These are phyloP conservation scores for Cynodonichthys magdalenae DNA, from an alignment of 2,797 vertebrate species.

Conservation along the genomic window DNA sequence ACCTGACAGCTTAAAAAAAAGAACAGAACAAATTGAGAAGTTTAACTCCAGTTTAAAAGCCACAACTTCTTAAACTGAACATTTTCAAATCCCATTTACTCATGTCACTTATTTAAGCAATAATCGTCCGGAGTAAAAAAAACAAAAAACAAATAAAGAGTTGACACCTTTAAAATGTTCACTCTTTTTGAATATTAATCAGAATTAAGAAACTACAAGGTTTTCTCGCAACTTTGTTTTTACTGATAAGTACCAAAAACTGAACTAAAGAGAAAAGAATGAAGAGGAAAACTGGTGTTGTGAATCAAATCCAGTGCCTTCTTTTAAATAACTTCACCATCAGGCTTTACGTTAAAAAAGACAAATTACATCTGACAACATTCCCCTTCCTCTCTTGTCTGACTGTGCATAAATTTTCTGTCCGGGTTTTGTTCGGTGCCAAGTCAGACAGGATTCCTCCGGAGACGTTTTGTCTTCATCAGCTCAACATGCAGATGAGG, in stretches of 20 bases:
- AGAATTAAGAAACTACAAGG: not conserved
- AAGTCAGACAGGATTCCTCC: constrained; percentile 26
- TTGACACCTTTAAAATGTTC: no score
- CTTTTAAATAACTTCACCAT: not conserved
- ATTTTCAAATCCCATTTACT: no score
- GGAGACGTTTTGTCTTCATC: constrained; percentile 44
- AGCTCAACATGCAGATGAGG: constrained; percentile 46
- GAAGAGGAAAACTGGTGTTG: not conserved
- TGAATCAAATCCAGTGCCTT: not conserved
- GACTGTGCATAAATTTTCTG: not conserved
- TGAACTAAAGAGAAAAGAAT: not conserved
- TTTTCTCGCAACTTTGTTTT: not conserved
- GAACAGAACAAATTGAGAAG: not conserved
- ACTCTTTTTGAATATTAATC: no score
- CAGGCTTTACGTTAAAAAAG: not conserved
- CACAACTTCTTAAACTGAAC: no score
- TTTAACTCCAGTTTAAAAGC: no score
- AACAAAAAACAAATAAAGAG: no score
- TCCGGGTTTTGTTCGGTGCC: not conserved
- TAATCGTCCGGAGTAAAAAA: no score
- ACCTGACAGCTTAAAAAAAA: not conserved
- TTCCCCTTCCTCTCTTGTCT: not conserved
- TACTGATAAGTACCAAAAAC: not conserved
- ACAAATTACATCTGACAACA: not conserved
- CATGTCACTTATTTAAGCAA: no score